phyloP scores from a whole-genome alignment of 2,888 invertebrate species.

The Drosophila prolongata region DNA sequence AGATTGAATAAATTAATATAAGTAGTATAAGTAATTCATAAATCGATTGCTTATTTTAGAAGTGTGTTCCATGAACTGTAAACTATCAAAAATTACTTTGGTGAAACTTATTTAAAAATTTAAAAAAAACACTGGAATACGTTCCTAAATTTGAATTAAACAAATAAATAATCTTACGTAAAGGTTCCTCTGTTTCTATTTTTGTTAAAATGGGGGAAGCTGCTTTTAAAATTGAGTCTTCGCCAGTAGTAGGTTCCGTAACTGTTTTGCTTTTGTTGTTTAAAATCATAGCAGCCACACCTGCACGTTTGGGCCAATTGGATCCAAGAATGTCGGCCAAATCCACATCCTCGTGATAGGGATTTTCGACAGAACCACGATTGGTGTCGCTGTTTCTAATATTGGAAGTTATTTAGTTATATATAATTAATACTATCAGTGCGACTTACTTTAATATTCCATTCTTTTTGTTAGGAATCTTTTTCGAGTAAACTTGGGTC shows the following conservation, averaged over 20 bases:
- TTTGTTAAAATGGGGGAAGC: slow-evolving; percentile 4
- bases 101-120: no score
- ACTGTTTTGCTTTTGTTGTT: slow-evolving; percentile 72
- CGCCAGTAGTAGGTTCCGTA: slow-evolving; percentile 30
- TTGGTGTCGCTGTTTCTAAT: slow-evolving; percentile 21
- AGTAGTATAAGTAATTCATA: no score
- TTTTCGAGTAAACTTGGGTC: slow-evolving; percentile 17
- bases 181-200: slow-evolving; percentile 34
- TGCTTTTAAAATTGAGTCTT: slow-evolving; percentile 31
- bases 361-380: slow-evolving; percentile 56
- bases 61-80: no score
- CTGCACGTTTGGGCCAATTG: slow-evolving; percentile 83
- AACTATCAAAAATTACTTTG: no score
- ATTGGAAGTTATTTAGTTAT: not conserved
- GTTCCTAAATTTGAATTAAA: no score
- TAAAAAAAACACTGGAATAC: no score
- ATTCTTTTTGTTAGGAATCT: slow-evolving; percentile 25
- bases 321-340: slow-evolving; percentile 80
- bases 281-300: slow-evolving; percentile 80
- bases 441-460: slow-evolving; percentile 25
- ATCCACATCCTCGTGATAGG: slow-evolving; percentile 71
- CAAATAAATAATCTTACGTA: slow-evolving; percentile 12
- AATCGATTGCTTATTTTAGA: no score
- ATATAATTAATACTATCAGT: not conserved
- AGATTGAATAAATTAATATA: no score